These are phyloP conservation scores for Caprella mutica DNA, from an alignment of 2,888 invertebrate genomes.

Conservation along the genomic window DNA sequence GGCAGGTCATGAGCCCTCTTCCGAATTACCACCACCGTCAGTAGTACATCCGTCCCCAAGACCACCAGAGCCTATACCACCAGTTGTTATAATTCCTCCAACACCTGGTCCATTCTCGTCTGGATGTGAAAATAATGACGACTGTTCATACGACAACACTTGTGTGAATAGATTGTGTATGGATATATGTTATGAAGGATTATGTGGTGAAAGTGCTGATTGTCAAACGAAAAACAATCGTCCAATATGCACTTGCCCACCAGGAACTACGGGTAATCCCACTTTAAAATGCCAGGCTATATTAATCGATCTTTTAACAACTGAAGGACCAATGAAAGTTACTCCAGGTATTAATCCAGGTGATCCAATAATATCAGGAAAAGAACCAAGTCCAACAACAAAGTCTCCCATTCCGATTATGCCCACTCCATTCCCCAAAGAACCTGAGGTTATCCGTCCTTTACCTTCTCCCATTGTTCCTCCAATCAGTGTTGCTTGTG, in stretches of 20 bases:
- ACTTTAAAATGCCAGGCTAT: conserved; percentile 54
- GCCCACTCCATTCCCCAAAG: too few relatives aligned
- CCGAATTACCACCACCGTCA: background rate
- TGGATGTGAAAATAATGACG: conserved; percentile 15
- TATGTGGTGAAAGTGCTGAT: conserved; percentile 26
- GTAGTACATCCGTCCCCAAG: too few relatives aligned
- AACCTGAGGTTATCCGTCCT: too few relatives aligned
- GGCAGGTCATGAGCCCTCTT: background rate
- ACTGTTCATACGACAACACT: conserved; percentile 15
- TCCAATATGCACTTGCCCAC: conserved; percentile 60
- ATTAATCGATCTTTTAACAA: too few relatives aligned
- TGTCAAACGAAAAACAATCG: conserved; percentile 20
- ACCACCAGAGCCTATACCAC: too few relatives aligned
- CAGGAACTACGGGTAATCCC: conserved; percentile 65
- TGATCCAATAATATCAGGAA: background rate
- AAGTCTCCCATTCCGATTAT: background rate
- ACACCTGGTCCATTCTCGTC: conserved; percentile 16
- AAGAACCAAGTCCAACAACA: background rate
- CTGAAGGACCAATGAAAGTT: too few relatives aligned
- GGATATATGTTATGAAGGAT: conserved; percentile 21
- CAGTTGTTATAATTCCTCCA: too few relatives aligned
- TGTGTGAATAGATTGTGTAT: conserved; percentile 18
- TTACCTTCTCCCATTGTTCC: conserved; percentile 3
- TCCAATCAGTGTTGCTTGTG: conserved; percentile 56
- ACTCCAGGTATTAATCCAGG: background rate